phyloP scores from a whole-genome alignment of 1,140 invertebrate species.

The Euwallacea similis region DNA sequence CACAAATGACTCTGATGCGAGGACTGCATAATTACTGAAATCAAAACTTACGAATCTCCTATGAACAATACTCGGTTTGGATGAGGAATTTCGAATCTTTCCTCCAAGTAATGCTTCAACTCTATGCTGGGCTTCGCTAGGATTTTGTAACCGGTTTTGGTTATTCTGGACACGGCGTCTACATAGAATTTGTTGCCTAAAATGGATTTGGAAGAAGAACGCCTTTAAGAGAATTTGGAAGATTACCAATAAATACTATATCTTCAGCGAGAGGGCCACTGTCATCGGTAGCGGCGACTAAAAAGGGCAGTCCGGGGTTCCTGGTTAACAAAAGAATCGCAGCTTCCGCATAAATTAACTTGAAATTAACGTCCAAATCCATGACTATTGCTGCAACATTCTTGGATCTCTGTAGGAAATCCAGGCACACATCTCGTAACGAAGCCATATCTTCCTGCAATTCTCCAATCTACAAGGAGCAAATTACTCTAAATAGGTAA shows the following conservation, averaged over 20 bases:
- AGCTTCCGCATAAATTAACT: conserved; percentile 25
- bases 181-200: conserved; percentile 32
- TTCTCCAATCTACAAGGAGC: conserved; percentile 7
- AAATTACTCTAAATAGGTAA: background rate
- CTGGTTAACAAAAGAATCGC: conserved; percentile 26
- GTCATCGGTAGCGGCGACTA: conserved; percentile 30
- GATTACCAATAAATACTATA: conserved; percentile 34
- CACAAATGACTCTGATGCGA: background rate
- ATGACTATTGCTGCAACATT: conserved; percentile 28
- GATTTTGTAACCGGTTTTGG: conserved; percentile 18
- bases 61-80: conserved; percentile 28
- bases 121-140: conserved; percentile 32
- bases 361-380: conserved; percentile 34
- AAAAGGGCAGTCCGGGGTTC: conserved; percentile 25
- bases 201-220: background rate
- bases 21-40: background rate
- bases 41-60: conserved; percentile 30
- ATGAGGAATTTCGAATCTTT: conserved; percentile 28
- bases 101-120: conserved; percentile 23
- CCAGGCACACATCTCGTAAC: conserved; percentile 17
- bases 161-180: conserved; percentile 23
- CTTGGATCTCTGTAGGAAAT: conserved; percentile 23
- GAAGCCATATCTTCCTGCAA: conserved; percentile 23
- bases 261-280: conserved; percentile 23
- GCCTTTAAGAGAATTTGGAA: background rate